Evolutionary conservation across 2,797 vertebrate species (phyloP), one percentile per base, ranked within the genome.

Genomic region (Phalanger gymnotis): DNA sequence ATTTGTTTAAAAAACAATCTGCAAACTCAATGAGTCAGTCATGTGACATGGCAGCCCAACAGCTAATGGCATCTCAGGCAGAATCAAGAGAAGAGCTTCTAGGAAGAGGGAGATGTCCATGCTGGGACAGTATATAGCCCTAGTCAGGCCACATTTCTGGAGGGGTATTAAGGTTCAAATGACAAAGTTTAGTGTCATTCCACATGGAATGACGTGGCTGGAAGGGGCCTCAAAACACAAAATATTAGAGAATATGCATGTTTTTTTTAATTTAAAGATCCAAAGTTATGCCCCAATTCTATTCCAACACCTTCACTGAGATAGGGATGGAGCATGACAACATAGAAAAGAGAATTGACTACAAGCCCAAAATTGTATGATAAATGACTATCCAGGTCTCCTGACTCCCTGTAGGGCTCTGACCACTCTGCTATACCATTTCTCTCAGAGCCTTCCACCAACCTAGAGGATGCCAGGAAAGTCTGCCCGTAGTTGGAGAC

Each of bases 401-500:
- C 66, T 47, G 5, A 22, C 19, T n/a, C 14, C 16, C 66, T 58
- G 10, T 34, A 58, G 57, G 30, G 12, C 11, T 13, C 57, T 25
- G n/a, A 40, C n/a, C 66, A 81, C 40, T 81, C 6, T 47, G 61
- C n/a, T 25, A 9, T 4, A 7, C 47, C 53, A 53, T 66, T 94
- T 97, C 54, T 95, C 16, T 96, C 94, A 56, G 19, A 91, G 5
- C 93, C 25, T 94, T 66, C 92, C 3, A 25, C 94, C 1, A 40
- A 40, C n/a, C n/a, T 22, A 51, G 54, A 94, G 54, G 56, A 97
- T 96, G 96, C 81, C 52, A 54, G 54, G 93, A 58, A 95, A 9
- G 61, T 91, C 89, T 94, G 9, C 14, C 90, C 94, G 94, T 87
- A 34, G 54, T n/a, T 73, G 30, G 30, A 47, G 47, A 2, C 40